Evolutionary conservation across 2,888 invertebrate genomes (phyloP).

Genomic region (Tipula lateralis): DNA sequence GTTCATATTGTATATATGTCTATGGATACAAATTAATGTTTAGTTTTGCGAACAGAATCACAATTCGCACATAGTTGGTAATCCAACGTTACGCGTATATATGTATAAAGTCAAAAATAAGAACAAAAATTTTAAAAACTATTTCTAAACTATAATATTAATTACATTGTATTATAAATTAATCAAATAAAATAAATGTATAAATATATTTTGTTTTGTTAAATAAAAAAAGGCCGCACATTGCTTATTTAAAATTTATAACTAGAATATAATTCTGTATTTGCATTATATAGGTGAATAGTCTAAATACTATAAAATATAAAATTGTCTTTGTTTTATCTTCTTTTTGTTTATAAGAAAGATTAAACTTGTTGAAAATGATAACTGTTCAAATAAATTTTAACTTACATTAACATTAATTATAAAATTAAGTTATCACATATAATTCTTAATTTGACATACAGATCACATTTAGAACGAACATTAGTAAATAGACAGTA

Average conservation of each 20-base stretch:
- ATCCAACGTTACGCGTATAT: neutral
- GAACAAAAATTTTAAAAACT: too few species aligned
- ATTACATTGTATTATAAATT: neutral
- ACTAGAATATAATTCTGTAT: neutral
- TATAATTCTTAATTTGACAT: slow-evolving; percentile 1
- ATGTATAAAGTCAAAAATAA: neutral
- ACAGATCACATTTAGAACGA: neutral
- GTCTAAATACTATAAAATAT: neutral
- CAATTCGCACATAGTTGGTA: neutral
- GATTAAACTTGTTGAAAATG: neutral
- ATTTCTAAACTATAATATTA: neutral
- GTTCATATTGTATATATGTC: too few species aligned
- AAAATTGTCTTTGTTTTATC: neutral
- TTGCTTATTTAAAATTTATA: neutral
- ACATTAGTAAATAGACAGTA: neutral
- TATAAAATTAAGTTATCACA: neutral
- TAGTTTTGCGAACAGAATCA: too few species aligned
- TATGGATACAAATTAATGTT: too few species aligned
- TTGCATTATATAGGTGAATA: neutral
- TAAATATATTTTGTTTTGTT: neutral
- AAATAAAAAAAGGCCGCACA: slow-evolving; percentile 13
- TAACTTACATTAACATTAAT: neutral
- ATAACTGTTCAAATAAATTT: neutral
- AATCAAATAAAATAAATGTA: neutral
- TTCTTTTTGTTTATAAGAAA: neutral